Evolutionary conservation across 2,888 invertebrate genomes (phyloP), one percentile per base, ranked within the genome.

Genomic region (Trisateles emortualis): DNA sequence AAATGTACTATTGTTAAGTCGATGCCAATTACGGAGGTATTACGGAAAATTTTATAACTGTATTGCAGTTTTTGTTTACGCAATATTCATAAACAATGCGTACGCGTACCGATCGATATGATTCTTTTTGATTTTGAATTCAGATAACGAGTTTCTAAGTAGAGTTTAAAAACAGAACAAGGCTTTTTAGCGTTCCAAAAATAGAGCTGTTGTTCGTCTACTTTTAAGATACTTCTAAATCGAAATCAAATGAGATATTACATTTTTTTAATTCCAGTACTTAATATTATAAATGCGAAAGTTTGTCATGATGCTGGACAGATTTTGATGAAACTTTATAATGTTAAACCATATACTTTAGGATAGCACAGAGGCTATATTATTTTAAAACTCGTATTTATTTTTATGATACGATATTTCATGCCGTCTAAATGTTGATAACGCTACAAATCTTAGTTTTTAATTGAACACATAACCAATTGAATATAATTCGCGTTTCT

Each of bases 1-100:
- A 72, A 66, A 54, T 52, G 46, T 51, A 44, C 53, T 46, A 72
- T 73, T 70, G 68, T 74, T 70, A 56, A 52, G 46, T 64, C 41
- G 26, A 26, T 32, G 47, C 58, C 49, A 59, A 61, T 59, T 63
- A 60, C 57, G 50, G 40, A 47, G 43, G 52, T 44, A 52, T 57
- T 62, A 52, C 49, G 59, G 59, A 64, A 70, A 60, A 51, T 61
- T 72, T 60, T 51, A 45, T 52, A 24, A 29, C 41, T 48, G 58
- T 58, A 55, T 52, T 47, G 45, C 51, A 26, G 41, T 55, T 50
- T 54, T 52, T 48, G 50, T 52, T 46, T 50, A 44, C 45, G 47
- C 35, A 57, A 62, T 47, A 29, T 47, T 59, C 52, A 48, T 54
- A 64, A 57, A 71, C 68, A 64, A 59, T 65, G 62, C 68, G 55